Evolutionary conservation across 2,888 invertebrate species (phyloP).

Genomic region (Megaustenia siamemsis): DNA sequence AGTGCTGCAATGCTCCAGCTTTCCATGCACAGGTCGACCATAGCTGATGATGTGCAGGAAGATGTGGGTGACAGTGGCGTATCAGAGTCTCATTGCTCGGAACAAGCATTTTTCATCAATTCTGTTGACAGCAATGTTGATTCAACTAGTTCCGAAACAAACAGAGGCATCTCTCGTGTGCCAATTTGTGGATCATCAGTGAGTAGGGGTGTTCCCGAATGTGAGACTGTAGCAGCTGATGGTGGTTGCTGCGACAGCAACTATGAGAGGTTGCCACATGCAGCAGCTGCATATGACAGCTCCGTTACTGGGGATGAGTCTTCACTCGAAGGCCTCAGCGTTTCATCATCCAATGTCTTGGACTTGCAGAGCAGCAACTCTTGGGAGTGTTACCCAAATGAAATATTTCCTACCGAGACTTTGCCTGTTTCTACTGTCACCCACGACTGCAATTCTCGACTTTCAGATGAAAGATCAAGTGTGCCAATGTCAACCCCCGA

Average conservation of each 20-base stretch:
- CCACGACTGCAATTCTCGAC: constrained; percentile 5
- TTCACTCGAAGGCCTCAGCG: constrained; percentile 44
- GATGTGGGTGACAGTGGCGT: constrained; percentile 36
- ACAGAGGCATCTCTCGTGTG: neutral
- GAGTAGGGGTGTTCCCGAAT: neutral
- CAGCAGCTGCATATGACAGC: constrained; percentile 11
- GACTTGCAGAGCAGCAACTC: constrained; percentile 5
- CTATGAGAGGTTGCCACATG: constrained; percentile 45
- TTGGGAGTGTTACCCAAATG: constrained; percentile 30
- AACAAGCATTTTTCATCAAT: constrained; percentile 8
- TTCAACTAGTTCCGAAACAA: constrained; percentile 51
- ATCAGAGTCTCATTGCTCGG: constrained; percentile 43
- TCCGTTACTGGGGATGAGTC: constrained; percentile 38
- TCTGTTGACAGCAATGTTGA: constrained; percentile 54
- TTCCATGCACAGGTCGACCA: constrained; percentile 3
- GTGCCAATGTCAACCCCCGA: neutral
- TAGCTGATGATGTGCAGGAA: neutral
- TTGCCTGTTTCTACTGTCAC: constrained; percentile 10
- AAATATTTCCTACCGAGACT: neutral
- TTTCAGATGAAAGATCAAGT: constrained; percentile 17
- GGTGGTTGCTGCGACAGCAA: constrained; percentile 57
- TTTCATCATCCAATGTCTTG: constrained; percentile 52
- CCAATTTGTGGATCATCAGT: neutral
- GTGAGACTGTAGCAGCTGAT: neutral
- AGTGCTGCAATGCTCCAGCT: neutral